Base-by-base conservation (phyloP, 2,113 vertebrate species). In the Petrocephalus zakoni region DNA sequence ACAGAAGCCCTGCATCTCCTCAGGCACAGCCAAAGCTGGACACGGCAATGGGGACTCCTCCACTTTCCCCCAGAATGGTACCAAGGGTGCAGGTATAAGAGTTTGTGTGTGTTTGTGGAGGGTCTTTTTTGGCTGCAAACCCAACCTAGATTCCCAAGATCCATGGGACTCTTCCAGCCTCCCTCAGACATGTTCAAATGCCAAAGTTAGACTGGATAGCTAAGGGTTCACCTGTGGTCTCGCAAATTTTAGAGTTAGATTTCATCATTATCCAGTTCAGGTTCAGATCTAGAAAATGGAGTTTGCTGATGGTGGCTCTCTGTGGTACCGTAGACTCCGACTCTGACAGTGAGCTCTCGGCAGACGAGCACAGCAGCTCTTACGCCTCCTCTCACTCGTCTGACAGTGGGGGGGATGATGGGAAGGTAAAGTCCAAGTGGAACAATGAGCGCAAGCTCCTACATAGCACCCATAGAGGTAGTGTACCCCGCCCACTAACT, bases 391-490 rank as follows among this genome's bases (percentile, higher is more conserved):
- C 97, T 0, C 96, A 88, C 85, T 97, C 97, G 0, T 97, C 97
- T 0, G 97, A 97, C 92, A 97, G 96, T 0, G 97, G 97, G 88
- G 97, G 96, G 0, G 96, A 96, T 0, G 92, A 91, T 1, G 90
- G 90, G 0, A 94, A 94, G 13, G 42, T 90, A 0, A 95, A 95
- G 75, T 94, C 94, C 6, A 94, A 94, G 11, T 97, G 96, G 96
- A 95, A 94, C 58, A 96, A 95, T 1, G 93, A 95, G 47, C 93
- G 86, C 47, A 94, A 93, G 9, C 96, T 96, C 0, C 37, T 95
- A 85, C 96, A 97, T 90, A 97, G 97, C 93, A 96, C 96, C 83
- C 96, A 97, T 42, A 97, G 95, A 96, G 97, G 97, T 97, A 94
- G 37, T 8, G 13, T 37, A 13, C 42, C 19, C 22, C 52, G 13